phyloP scores from a whole-genome alignment of 2,797 vertebrate genomes.

The Spheniscus humboldti region DNA sequence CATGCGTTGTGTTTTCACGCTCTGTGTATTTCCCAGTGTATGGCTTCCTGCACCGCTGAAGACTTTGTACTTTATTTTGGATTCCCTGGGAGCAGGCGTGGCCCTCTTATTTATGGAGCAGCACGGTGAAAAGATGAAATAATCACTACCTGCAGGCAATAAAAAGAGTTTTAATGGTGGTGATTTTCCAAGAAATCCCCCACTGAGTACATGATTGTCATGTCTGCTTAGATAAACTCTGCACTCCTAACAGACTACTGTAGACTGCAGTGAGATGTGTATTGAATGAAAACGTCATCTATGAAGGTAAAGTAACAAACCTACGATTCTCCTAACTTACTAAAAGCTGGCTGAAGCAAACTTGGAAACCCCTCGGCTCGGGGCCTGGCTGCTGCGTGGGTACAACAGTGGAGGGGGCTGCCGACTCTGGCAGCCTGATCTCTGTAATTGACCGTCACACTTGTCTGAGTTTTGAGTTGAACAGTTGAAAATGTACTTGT shows the following conservation, averaged over 20 bases:
- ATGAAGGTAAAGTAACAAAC: neutral
- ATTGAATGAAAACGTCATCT: neutral
- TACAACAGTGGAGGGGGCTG: fast-evolving
- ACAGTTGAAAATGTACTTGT: neutral
- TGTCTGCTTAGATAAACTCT: neutral
- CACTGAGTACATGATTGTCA: neutral
- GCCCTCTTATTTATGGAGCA: neutral
- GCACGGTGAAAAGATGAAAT: neutral
- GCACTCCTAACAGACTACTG: neutral
- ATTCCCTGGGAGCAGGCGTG: neutral
- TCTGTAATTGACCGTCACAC: fast-evolving
- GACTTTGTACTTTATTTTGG: neutral
- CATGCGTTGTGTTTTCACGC: fast-evolving
- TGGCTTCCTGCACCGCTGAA: neutral
- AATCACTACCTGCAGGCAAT: neutral
- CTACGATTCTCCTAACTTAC: neutral
- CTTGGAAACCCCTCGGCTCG: neutral
- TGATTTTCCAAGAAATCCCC: neutral
- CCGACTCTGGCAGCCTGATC: neutral
- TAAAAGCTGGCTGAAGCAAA: neutral
- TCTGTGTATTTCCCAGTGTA: neutral
- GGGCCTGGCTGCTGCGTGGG: neutral
- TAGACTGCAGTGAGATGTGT: neutral
- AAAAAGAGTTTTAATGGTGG: neutral
- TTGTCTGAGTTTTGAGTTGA: neutral